phyloP scores from a whole-genome alignment of 30 jellyfish, hydroid and myxozoan genomes.

The Aurelia sp. region DNA sequence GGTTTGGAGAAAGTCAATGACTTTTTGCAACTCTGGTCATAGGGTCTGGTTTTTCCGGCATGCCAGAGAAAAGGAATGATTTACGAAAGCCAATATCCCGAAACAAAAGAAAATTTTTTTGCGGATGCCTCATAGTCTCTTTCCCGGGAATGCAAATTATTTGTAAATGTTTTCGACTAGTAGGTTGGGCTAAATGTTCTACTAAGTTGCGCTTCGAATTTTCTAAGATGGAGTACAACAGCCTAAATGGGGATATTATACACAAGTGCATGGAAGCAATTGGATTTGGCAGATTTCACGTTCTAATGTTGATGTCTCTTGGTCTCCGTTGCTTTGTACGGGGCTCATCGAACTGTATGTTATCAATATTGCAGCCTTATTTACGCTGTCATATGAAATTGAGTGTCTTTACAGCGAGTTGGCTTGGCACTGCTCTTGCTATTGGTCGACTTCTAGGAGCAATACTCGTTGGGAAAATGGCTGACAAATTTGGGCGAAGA shows the following conservation, averaged over 20 bases:
- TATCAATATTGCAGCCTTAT: not conserved
- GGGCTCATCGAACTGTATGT: not conserved
- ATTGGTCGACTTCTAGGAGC: not conserved
- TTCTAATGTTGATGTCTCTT: not conserved
- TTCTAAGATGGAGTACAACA: too few species aligned
- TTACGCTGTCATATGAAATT: constrained; percentile 14
- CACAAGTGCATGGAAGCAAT: not conserved
- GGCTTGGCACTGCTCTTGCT: not conserved
- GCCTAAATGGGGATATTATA: not conserved
- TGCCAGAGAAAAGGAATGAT: too few species aligned
- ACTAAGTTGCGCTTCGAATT: too few species aligned
- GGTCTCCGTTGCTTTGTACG: not conserved
- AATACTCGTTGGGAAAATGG: not conserved
- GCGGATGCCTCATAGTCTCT: too few species aligned
- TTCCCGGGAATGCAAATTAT: too few species aligned
- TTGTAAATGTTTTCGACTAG: too few species aligned
- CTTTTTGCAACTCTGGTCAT: too few species aligned
- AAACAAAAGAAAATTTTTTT: too few species aligned
- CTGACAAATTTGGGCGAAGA: constrained; percentile 16
- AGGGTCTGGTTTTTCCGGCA: too few species aligned
- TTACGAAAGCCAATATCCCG: too few species aligned
- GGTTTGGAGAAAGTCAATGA: too few species aligned
- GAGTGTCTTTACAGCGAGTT: not conserved
- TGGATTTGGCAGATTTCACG: constrained; percentile 21
- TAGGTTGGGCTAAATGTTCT: too few species aligned